Conservation (phyloP, 2,797 vertebrate genomes). For the Poeciliopsis turneri region DNA sequence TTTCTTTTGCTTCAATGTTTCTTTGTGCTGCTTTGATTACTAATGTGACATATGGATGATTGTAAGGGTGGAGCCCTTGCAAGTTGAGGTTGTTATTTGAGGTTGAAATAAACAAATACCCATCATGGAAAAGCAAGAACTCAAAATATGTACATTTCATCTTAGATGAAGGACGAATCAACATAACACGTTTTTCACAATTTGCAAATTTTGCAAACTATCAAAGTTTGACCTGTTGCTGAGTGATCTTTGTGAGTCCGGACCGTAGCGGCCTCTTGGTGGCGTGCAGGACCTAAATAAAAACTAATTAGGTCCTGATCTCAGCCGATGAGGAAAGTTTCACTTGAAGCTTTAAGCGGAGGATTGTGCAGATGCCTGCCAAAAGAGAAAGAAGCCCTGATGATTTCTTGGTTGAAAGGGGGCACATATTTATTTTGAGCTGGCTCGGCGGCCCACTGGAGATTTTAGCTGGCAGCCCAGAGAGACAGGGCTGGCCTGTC, state of each 20-base stretch:
- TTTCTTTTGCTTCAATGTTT: background rate
- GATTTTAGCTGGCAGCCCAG: constrained; percentile 59
- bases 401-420: constrained; percentile 45
- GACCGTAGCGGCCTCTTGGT: constrained; percentile 6
- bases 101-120: background rate
- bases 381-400: constrained; percentile 43
- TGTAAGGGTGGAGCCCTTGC: background rate
- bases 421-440: constrained; percentile 53
- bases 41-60: background rate
- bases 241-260: constrained; percentile 5
- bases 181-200: background rate
- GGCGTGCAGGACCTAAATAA: constrained; percentile 18
- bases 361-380: constrained; percentile 12
- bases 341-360: constrained; percentile 9
- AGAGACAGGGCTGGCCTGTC: constrained; percentile 42
- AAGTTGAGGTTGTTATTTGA: background rate
- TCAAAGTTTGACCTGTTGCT: background rate
- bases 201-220: too few relatives aligned
- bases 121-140: background rate
- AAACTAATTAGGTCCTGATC: constrained; percentile 34
- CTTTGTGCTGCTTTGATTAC: background rate
- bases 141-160: background rate
- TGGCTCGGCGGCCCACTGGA: constrained; percentile 49
- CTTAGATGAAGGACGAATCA: background rate
- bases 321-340: constrained; percentile 21